Percentiles rank a stretch among this genome's conserved stretches.
Evolutionary conservation across 1,140 invertebrate genomes (phyloP).

Genomic region (Maniola jurtina): DNA sequence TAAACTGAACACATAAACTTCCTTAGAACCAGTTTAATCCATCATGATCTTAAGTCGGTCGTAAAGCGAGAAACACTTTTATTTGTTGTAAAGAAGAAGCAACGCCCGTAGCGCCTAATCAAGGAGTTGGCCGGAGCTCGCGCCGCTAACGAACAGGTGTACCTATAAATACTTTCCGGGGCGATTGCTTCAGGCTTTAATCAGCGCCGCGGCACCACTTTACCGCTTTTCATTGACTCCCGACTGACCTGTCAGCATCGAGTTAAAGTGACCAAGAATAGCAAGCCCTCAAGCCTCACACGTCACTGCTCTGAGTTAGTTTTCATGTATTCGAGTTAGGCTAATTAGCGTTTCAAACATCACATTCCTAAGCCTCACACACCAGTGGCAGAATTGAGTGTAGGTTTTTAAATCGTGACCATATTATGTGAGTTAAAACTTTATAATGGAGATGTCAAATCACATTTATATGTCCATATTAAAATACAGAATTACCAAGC

Average conservation of each 20-base stretch:
- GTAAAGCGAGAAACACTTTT: constrained; percentile 67
- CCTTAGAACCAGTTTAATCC: constrained; percentile 24
- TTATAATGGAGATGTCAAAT: too few species aligned
- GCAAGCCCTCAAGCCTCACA: too few species aligned
- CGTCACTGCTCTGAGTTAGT: too few species aligned
- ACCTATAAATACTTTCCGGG: constrained; percentile 77
- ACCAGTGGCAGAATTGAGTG: too few species aligned
- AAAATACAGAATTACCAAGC: too few species aligned
- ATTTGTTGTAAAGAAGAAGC: constrained; percentile 69
- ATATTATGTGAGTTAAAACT: too few species aligned
- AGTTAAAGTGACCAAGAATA: constrained; percentile 16
- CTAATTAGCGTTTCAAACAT: too few species aligned
- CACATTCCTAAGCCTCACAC: too few species aligned
- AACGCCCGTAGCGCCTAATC: constrained; percentile 75
- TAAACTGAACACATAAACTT: constrained; percentile 13
- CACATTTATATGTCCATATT: too few species aligned
- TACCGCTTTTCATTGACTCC: constrained; percentile 75
- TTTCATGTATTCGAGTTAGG: too few species aligned
- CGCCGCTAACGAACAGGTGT: constrained; percentile 77
- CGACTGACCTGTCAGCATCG: constrained; percentile 66
- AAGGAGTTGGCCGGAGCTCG: constrained; percentile 73
- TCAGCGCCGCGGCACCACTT: constrained; percentile 73
- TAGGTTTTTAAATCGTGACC: too few species aligned
- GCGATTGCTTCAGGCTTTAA: constrained; percentile 77
- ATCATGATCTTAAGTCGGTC: constrained; percentile 31